These are phyloP conservation scores for Scortum barcoo DNA, from an alignment of 2,113 vertebrate species.

Conservation along the genomic window DNA sequence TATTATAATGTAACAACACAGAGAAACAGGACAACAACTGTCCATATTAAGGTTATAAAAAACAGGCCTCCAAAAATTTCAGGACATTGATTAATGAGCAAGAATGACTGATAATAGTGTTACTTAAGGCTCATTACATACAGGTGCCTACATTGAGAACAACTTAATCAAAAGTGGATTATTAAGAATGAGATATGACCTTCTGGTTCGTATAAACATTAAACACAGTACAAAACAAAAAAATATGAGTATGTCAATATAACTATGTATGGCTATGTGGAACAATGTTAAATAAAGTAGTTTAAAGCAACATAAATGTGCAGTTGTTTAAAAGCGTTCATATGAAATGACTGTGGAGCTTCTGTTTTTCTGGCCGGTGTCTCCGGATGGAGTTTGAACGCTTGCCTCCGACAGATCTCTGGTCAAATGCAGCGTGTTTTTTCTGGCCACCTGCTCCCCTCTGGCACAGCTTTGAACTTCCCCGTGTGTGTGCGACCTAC, in stretches of 20 bases:
- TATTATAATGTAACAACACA: background rate
- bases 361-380: conserved; percentile 17
- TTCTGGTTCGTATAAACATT: background rate
- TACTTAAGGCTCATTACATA: background rate
- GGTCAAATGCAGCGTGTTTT: conserved; percentile 39
- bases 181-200: background rate
- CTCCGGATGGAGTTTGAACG: conserved; percentile 15
- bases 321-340: background rate
- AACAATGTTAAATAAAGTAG: background rate
- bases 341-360: background rate
- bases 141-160: background rate
- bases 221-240: background rate
- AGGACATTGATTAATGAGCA: background rate
- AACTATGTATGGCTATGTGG: background rate
- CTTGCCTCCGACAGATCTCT: conserved; percentile 19
- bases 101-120: background rate
- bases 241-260: no score
- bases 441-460: conserved; percentile 69
- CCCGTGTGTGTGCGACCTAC: conserved; percentile 21
- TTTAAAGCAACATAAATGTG: background rate
- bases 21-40: background rate
- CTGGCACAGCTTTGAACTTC: conserved; percentile 66
- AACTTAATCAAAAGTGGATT: background rate
- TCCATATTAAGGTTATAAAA: background rate
- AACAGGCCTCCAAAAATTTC: background rate